Conservation (phyloP, 2,888 invertebrate species). For the Erebia palarica region DNA sequence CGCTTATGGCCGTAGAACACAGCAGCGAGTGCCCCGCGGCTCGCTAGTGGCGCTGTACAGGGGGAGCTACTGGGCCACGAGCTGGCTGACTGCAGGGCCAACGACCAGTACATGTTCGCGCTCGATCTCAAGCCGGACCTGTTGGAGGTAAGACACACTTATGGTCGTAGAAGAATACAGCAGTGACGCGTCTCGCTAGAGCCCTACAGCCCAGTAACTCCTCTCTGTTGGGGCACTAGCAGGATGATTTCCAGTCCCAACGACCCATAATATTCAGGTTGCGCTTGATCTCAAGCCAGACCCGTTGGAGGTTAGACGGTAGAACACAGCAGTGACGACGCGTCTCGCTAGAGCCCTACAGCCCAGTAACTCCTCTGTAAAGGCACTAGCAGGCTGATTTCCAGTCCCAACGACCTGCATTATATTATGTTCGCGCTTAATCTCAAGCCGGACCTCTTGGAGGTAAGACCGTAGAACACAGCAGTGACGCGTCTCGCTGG, state of each 20-base stretch:
- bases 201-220: no score
- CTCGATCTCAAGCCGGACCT: no score
- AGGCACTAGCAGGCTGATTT: constrained; percentile 92
- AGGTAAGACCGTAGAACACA: constrained; percentile 48
- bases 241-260: constrained; percentile 92
- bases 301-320: constrained; percentile 70
- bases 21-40: no score
- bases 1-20: no score
- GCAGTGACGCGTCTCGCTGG: constrained; percentile 90
- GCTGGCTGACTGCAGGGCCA: no score
- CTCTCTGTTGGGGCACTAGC: constrained; percentile 90
- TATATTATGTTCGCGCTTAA: constrained; percentile 95
- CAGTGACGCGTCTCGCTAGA: no score
- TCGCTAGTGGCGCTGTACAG: no score
- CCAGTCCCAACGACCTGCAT: constrained; percentile 93
- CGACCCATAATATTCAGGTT: constrained; percentile 96
- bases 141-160: no score
- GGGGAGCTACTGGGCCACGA: no score
- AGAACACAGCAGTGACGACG: constrained; percentile 83
- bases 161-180: no score
- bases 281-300: constrained; percentile 89
- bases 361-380: no score
- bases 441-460: constrained; percentile 83
- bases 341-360: constrained; percentile 91
- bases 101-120: no score